Evolutionary conservation across 1,140 invertebrate species (phyloP).

Genomic region (Halictus rubicundus): DNA sequence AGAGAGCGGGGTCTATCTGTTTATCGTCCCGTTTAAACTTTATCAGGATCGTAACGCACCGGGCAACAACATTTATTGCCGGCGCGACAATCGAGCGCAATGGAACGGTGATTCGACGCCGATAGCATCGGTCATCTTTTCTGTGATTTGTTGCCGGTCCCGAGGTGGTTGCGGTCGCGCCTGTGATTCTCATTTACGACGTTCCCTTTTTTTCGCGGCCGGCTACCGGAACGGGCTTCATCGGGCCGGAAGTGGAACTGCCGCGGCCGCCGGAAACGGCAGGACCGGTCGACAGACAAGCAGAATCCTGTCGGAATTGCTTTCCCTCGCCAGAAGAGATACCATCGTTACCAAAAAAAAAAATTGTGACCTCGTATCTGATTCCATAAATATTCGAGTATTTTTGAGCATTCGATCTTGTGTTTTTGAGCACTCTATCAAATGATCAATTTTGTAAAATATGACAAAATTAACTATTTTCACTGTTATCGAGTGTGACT

Average conservation of each 20-base stretch:
- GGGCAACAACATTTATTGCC: conserved; percentile 73
- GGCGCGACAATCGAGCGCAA: conserved; percentile 68
- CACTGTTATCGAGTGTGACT: no score
- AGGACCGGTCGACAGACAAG: conserved; percentile 20
- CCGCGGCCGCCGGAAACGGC: conserved; percentile 12
- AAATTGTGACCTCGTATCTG: background rate
- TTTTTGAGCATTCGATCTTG: no score
- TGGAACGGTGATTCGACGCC: conserved; percentile 65
- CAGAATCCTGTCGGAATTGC: background rate
- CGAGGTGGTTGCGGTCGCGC: conserved; percentile 24
- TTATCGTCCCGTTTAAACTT: conserved; percentile 69
- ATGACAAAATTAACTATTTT: no score
- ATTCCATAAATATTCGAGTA: background rate
- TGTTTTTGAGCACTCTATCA: no score
- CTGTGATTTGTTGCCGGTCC: conserved; percentile 61
- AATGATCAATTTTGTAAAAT: no score
- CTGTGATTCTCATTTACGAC: conserved; percentile 38
- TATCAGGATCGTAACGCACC: conserved; percentile 69
- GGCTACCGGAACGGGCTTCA: conserved; percentile 29
- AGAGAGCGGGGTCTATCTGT: conserved; percentile 15
- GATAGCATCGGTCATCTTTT: conserved; percentile 65
- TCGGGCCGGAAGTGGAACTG: conserved; percentile 22
- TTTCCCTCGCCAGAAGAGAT: background rate
- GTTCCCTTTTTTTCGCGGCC: conserved; percentile 39
- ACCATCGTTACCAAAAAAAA: background rate